phyloP scores from a whole-genome alignment of 2,113 vertebrate genomes.

The Myrmecobius fasciatus region DNA sequence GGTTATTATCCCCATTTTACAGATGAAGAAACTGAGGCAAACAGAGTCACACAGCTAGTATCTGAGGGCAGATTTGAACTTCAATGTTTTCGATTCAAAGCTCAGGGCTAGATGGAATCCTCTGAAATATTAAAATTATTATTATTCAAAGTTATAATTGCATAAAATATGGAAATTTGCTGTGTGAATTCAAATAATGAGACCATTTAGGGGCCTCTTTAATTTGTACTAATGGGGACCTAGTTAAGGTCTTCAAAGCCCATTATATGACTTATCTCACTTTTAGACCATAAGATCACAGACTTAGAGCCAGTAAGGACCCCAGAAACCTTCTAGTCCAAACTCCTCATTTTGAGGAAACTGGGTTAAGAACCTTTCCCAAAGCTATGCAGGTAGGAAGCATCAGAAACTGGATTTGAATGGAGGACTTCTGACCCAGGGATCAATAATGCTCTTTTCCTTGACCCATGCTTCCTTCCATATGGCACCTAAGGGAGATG shows the following conservation, averaged over 20 bases:
- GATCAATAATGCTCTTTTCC: background rate
- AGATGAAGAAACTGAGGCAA: background rate
- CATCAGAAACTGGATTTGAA: background rate
- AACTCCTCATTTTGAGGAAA: background rate
- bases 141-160: background rate
- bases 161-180: background rate
- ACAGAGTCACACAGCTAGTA: background rate
- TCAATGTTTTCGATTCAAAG: background rate
- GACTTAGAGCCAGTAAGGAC: background rate
- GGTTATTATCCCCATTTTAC: constrained; percentile 44
- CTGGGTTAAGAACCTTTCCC: background rate
- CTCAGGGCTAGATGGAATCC: background rate
- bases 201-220: background rate
- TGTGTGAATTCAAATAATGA: background rate
- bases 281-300: background rate
- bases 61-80: background rate
- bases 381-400: too few species aligned
- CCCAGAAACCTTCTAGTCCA: background rate
- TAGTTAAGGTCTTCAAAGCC: background rate
- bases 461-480: background rate
- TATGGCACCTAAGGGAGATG: background rate
- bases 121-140: background rate
- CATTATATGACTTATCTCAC: background rate
- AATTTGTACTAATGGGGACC: background rate
- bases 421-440: too few species aligned